phyloP scores from a whole-genome alignment of 2,888 invertebrate genomes.

The Theretra japonica region DNA sequence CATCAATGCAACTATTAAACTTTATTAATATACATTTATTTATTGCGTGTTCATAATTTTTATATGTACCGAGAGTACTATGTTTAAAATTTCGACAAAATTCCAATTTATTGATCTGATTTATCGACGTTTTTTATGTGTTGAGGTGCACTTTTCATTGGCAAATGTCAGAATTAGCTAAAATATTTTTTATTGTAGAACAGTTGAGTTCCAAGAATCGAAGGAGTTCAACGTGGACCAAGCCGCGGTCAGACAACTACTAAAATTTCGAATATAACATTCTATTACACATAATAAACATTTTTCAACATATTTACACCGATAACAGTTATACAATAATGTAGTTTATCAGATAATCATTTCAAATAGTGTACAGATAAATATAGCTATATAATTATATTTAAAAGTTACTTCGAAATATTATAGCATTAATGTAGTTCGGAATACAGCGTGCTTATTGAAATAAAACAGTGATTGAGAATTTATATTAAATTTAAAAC shows the following conservation, averaged over 20 bases:
- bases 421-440: constrained; percentile 22
- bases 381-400: constrained; percentile 15
- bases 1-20: background rate
- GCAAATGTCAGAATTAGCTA: background rate
- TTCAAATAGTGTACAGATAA: constrained; percentile 21
- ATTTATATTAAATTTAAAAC: constrained; percentile 12
- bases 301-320: constrained; percentile 29
- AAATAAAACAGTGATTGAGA: constrained; percentile 5
- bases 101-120: background rate
- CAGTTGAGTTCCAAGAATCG: background rate
- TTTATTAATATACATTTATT: background rate
- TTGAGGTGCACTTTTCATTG: background rate
- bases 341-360: constrained; percentile 20
- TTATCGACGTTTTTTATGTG: background rate
- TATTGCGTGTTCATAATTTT: background rate
- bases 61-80: background rate
- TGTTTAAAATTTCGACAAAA: background rate
- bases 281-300: constrained; percentile 28
- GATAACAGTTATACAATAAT: constrained; percentile 15
- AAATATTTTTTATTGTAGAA: background rate
- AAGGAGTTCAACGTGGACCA: background rate
- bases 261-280: constrained; percentile 27
- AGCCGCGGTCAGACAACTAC: constrained; percentile 1
- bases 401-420: background rate
- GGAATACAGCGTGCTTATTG: constrained; percentile 20